A percentile compares a stretch with the other conserved stretches of the same genome.
These are phyloP conservation scores for Anabacerthia variegaticeps DNA, from an alignment of 2,797 vertebrate genomes.

Conservation along the genomic window DNA sequence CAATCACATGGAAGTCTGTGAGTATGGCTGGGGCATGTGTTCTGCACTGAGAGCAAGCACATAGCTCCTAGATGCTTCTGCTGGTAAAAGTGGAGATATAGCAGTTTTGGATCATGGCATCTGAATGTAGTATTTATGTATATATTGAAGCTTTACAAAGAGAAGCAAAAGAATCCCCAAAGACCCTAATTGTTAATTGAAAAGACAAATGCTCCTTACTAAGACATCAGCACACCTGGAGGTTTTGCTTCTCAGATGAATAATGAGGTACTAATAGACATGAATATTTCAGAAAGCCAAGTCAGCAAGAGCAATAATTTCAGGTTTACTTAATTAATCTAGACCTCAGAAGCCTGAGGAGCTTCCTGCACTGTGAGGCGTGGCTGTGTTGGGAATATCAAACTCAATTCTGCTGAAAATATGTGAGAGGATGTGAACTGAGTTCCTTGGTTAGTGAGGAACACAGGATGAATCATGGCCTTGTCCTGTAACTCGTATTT, in stretches of 20 bases:
- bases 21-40: no score
- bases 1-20: not conserved
- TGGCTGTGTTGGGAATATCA: not conserved
- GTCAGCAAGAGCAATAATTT: not conserved
- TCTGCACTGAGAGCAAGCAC: not conserved
- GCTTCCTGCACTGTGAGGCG: not conserved
- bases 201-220: not conserved
- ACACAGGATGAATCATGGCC: not conserved
- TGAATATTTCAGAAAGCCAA: not conserved
- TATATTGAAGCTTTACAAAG: not conserved
- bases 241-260: not conserved
- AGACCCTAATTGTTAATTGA: not conserved
- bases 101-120: not conserved
- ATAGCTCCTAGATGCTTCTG: not conserved
- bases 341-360: not conserved
- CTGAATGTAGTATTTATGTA: not conserved
- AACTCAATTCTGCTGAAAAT: not conserved
- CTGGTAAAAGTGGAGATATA: not conserved
- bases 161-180: not conserved
- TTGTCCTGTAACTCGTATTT: not conserved
- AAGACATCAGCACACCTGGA: not conserved
- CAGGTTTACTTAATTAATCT: not conserved
- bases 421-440: not conserved
- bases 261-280: not conserved
- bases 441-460: not conserved